Evolutionary conservation across 2,113 vertebrate genomes (phyloP), one percentile per base, ranked within the genome.

Genomic region (Pavo muticus): DNA sequence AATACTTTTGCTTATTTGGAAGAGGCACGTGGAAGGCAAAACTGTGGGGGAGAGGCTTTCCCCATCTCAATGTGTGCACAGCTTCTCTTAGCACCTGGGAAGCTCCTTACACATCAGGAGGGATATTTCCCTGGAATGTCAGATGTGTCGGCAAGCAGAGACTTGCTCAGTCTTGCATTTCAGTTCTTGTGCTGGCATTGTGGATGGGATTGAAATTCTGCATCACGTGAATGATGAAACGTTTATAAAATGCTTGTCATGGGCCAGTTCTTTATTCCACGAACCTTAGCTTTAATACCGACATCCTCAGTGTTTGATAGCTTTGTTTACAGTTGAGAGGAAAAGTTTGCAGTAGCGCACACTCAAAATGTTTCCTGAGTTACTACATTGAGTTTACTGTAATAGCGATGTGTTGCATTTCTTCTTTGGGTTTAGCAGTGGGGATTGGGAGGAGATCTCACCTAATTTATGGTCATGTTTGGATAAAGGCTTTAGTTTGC

Each of bases 271-370:
- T 97, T 97, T 94, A 96, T 96, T 94, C 86, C 90, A 93, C 94
- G 94, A 97, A 96, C 94, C 91, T 98, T 97, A 97, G 97, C 97
- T 98, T 98, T 98, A 98, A 97, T 95, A 96, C 71, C 90, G 97
- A 93, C 84, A 87, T 97, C 88, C 96, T 97, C 96, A 96, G 94
- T 98, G 93, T 97, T 96, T 95, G 95, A 95, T 97, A 94, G 91
- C 96, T 95, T 95, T 97, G 94, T 97, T 98, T 97, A 96, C 94
- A 97, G 40, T 94, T 85, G 94, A 91, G 94, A 96, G 86, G 94
- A 92, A 86, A 95, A 81, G 75, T 97, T 89, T 97, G 85, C 95
- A 93, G 54, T 91, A 92, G 87, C 96, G 87, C 93, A 91, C 94
- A 92, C 80, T 97, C 93, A 95, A 93, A 91, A 67, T 91, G 83